phyloP scores from a whole-genome alignment of 2,797 vertebrate species.

The Xiphorhynchus erythropygius region DNA sequence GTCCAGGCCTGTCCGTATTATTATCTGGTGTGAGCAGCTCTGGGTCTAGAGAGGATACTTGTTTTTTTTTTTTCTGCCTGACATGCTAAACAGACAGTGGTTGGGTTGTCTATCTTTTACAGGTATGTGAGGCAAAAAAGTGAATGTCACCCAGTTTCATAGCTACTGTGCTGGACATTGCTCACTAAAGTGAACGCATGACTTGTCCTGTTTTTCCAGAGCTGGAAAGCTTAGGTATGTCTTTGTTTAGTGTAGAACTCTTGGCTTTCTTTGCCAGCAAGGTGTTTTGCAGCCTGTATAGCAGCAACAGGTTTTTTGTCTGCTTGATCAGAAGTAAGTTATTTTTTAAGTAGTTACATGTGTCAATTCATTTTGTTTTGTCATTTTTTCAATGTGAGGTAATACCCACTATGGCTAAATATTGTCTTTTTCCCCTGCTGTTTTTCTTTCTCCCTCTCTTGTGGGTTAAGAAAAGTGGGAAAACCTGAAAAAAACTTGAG shows the following conservation, averaged over 20 bases:
- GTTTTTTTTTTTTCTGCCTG: background rate
- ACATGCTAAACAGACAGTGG: background rate
- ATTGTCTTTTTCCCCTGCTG: background rate
- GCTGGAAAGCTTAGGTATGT: background rate
- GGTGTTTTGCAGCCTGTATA: background rate
- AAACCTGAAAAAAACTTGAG: background rate
- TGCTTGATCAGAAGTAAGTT: background rate
- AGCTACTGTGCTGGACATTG: background rate
- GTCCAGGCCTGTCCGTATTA: background rate
- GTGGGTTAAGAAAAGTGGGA: background rate
- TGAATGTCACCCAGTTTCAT: background rate
- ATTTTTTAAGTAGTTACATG: background rate
- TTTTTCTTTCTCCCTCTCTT: background rate
- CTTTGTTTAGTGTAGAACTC: background rate
- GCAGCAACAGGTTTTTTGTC: background rate
- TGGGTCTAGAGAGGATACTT: background rate
- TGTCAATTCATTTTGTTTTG: background rate
- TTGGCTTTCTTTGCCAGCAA: background rate
- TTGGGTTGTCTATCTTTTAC: background rate
- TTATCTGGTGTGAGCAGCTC: background rate
- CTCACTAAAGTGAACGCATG: background rate
- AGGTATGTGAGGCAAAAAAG: background rate
- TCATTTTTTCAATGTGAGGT: background rate
- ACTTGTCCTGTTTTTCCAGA: background rate
- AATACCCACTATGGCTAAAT: background rate